phyloP scores from a whole-genome alignment of 2,113 vertebrate genomes.

The Blennius ocellaris region DNA sequence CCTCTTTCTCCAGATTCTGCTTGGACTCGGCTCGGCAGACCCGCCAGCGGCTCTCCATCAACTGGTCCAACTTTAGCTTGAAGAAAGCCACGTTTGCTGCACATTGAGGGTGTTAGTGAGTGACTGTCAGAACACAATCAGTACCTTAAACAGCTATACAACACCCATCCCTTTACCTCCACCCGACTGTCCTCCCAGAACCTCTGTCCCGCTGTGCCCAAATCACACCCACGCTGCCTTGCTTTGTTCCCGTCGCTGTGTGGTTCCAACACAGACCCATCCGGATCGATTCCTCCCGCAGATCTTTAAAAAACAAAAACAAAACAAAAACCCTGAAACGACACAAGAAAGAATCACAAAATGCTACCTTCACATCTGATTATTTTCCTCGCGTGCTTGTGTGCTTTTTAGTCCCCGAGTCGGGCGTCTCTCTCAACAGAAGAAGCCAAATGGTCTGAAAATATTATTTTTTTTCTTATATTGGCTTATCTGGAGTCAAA shows the following conservation, averaged over 20 bases:
- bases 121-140: conserved; percentile 83
- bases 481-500: conserved; percentile 83
- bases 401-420: conserved; percentile 92
- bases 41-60: conserved; percentile 97
- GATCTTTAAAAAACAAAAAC: conserved; percentile 57
- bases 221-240: conserved; percentile 87
- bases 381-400: conserved; percentile 85
- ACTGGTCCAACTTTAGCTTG: conserved; percentile 99
- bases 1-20: conserved; percentile 89
- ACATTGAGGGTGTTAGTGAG: conserved; percentile 85
- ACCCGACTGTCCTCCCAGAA: conserved; percentile 56
- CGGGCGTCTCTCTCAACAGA: conserved; percentile 85
- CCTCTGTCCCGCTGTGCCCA: conserved; percentile 85
- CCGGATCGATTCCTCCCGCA: conserved; percentile 85
- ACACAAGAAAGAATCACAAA: conserved; percentile 70
- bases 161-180: conserved; percentile 45
- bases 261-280: conserved; percentile 83
- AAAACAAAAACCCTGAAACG: conserved; percentile 65
- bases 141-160: conserved; percentile 75
- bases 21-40: conserved; percentile 97
- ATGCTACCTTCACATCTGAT: conserved; percentile 85
- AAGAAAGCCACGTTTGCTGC: conserved; percentile 98
- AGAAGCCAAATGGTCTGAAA: conserved; percentile 85
- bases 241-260: conserved; percentile 87
- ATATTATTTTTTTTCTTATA: conserved; percentile 79